Evolutionary conservation across 2,888 invertebrate genomes (phyloP).

Genomic region (Meghimatium bilineatum): DNA sequence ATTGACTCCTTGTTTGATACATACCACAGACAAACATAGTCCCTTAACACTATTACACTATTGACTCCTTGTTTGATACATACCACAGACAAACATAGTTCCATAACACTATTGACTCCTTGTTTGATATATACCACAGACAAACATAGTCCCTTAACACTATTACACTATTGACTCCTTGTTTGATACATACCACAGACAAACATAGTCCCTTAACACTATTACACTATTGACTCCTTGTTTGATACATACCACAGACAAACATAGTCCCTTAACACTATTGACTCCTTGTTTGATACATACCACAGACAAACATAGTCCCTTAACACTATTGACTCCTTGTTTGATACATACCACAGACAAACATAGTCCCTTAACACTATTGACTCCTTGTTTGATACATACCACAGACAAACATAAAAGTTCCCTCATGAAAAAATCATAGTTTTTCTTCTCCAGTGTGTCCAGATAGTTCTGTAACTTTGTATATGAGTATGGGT

Average conservation of each 20-base stretch:
- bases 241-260: background rate
- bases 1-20: no score
- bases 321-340: background rate
- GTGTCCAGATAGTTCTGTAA: constrained; percentile 89
- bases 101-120: no score
- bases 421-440: constrained; percentile 84
- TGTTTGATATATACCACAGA: background rate
- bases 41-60: no score
- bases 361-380: background rate
- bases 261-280: no score
- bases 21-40: background rate
- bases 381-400: background rate
- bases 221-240: no score
- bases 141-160: no score
- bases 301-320: no score
- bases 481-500: constrained; percentile 96
- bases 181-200: background rate
- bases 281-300: background rate
- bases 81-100: background rate
- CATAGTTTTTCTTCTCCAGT: constrained; percentile 82
- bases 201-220: no score
- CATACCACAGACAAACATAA: constrained; percentile 76
- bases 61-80: no score
- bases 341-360: background rate
- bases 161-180: no score